Percentiles rank a stretch among this genome's conserved stretches.
Evolutionary conservation across 2,797 vertebrate species (phyloP).

Genomic region (Sebastes kiyomatsui): DNA sequence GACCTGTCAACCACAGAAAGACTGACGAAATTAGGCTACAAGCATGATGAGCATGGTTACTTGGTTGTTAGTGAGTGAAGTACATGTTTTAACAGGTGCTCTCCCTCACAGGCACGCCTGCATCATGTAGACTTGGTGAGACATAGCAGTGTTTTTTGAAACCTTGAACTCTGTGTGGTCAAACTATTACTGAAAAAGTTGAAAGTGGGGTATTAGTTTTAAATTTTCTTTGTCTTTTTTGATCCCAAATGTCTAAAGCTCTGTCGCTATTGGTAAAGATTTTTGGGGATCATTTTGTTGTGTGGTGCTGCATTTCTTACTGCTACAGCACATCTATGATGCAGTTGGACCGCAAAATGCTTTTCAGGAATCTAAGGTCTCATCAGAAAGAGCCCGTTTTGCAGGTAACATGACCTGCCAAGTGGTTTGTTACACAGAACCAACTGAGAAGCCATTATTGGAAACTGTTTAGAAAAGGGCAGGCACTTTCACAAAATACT

Average conservation of each 20-base stretch:
- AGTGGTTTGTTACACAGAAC: too few relatives aligned
- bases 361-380: background rate
- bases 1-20: slow-evolving; percentile 13
- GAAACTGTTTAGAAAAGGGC: too few relatives aligned
- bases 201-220: background rate
- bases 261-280: background rate
- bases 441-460: too few relatives aligned
- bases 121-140: background rate
- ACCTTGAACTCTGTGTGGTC: background rate
- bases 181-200: background rate
- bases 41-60: background rate
- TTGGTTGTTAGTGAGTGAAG: background rate
- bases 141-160: background rate
- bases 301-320: background rate
- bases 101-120: slow-evolving; percentile 6
- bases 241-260: background rate
- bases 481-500: too few relatives aligned
- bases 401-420: too few relatives aligned
- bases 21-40: slow-evolving; percentile 55
- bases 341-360: background rate
- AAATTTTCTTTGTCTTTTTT: background rate
- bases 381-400: too few relatives aligned
- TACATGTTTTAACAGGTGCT: background rate
- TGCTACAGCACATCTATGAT: background rate
- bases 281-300: background rate